Percentiles rank a stretch among this genome's conserved stretches.
Conservation (phyloP, 2,113 vertebrate genomes). For the Panthera uncia region DNA sequence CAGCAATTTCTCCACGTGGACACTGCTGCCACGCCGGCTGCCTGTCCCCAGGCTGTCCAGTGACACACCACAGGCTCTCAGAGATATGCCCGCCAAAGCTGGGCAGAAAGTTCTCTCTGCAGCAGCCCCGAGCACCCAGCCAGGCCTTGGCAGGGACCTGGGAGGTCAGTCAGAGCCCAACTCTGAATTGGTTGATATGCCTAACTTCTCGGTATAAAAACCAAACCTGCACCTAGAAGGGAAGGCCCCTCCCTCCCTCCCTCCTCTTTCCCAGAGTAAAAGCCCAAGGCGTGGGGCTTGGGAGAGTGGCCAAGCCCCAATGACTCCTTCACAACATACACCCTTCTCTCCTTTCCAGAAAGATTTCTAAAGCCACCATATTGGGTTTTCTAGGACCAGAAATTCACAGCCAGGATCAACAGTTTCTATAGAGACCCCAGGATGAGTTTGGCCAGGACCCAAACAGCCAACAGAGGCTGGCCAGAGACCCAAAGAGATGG, state of each 20-base stretch:
- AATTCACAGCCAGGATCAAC: slow-evolving; percentile 74
- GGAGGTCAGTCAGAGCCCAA: background rate
- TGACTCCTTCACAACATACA: slow-evolving; percentile 37
- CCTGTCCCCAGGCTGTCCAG: background rate
- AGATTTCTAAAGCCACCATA: slow-evolving; percentile 71
- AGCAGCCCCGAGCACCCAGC: background rate
- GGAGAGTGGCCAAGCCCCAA: slow-evolving; percentile 40
- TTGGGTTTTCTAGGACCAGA: slow-evolving; percentile 72
- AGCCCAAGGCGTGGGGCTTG: background rate
- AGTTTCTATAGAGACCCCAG: slow-evolving; percentile 81
- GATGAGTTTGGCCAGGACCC: slow-evolving; percentile 74
- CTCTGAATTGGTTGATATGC: background rate
- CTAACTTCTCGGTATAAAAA: background rate
- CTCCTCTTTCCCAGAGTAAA: slow-evolving; percentile 11
- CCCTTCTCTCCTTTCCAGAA: slow-evolving; percentile 67
- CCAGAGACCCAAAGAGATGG: slow-evolving; percentile 50
- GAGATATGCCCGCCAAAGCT: background rate
- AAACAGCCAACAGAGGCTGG: slow-evolving; percentile 65
- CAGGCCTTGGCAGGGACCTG: background rate
- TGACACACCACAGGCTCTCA: background rate
- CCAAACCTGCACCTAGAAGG: background rate
- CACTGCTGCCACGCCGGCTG: background rate
- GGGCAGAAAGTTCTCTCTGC: background rate
- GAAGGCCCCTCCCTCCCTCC: background rate
- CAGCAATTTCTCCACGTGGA: background rate